Percentiles rank a stretch among this genome's conserved stretches.
Evolutionary conservation across 1,140 invertebrate species (phyloP).

Genomic region (Plutomurus gul): DNA sequence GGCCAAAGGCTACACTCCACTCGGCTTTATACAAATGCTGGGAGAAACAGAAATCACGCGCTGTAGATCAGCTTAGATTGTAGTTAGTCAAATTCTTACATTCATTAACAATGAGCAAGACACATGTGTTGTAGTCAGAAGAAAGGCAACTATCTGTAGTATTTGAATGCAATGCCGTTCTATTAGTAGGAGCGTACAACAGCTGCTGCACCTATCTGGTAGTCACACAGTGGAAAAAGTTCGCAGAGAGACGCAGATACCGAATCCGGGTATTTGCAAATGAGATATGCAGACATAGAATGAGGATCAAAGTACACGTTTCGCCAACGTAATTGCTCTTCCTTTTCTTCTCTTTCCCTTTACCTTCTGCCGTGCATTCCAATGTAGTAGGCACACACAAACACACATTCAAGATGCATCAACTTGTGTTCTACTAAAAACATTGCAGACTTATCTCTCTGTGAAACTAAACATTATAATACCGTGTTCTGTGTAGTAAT

Average conservation of each 20-base stretch:
- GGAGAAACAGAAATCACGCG: not conserved
- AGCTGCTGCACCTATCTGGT: conserved; percentile 7
- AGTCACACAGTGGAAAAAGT: conserved; percentile 24
- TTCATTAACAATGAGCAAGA: not conserved
- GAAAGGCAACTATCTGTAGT: not conserved
- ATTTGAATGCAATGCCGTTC: no score
- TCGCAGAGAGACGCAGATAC: not conserved
- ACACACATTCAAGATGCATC: no score
- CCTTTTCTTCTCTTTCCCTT: not conserved
- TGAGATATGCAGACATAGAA: conserved; percentile 23
- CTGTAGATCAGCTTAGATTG: not conserved
- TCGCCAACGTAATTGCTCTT: conserved; percentile 14
- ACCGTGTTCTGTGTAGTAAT: no score
- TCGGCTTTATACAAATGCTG: no score
- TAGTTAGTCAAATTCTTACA: not conserved
- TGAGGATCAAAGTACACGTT: conserved; percentile 28
- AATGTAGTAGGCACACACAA: no score
- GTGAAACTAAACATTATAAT: no score
- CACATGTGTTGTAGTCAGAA: not conserved
- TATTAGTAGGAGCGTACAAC: not conserved
- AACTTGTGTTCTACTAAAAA: no score
- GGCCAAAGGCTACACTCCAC: conserved; percentile 36
- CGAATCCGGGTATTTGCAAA: conserved; percentile 28
- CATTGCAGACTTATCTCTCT: no score
- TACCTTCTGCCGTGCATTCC: not conserved